Evolutionary conservation across 2,113 vertebrate species (phyloP), one percentile per base, ranked within the genome.

Genomic region (Mus spicilegus): DNA sequence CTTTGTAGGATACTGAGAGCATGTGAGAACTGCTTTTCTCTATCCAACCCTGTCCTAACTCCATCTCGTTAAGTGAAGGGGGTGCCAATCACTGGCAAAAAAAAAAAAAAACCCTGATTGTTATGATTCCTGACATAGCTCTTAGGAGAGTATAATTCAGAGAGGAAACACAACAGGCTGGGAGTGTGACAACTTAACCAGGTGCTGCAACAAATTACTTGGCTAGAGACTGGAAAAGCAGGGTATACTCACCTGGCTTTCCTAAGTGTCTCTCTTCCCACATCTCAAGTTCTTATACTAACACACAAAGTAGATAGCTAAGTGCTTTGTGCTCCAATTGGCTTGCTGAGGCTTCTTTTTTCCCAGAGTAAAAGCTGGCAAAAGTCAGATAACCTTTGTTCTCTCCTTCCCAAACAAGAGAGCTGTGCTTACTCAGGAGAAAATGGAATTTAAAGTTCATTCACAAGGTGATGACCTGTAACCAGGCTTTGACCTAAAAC

Each of bases 261-360:
- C 78, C 84, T 87, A 94, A 80, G 69, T 89, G 46, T 86, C 87
- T 94, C 28, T 92, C 88, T 94, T 94, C 69, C 56, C 56, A 56
- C 10, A 91, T 49, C 63, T 92, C 61, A 89, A 61, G 39, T 94
- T 92, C 92, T 92, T 65, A 78, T 19, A 92, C 76, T 70, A 92
- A 90, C 65, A 65, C 42, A 28, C n/a, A 61, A 54, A 46, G 70
- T 19, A 42, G 70, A 33, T 11, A 63, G 20, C 56, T 63, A 81
- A 81, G 87, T 36, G 73, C 63, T 93, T 46, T 72, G 86, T 61
- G 49, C 39, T 78, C 51, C 54, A 73, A 33, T 1, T 73, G 69
- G 51, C 36, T 90, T 80, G 33, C 20, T 90, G 69, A 89, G 58
- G 28, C 30, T 84, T 81, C 20, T 93, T 58, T 61, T 93, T 95